Percentiles rank a stretch among this genome's conserved stretches.
Conservation (phyloP, 2,797 vertebrate species). For the Chaenodraco wilsoni region DNA sequence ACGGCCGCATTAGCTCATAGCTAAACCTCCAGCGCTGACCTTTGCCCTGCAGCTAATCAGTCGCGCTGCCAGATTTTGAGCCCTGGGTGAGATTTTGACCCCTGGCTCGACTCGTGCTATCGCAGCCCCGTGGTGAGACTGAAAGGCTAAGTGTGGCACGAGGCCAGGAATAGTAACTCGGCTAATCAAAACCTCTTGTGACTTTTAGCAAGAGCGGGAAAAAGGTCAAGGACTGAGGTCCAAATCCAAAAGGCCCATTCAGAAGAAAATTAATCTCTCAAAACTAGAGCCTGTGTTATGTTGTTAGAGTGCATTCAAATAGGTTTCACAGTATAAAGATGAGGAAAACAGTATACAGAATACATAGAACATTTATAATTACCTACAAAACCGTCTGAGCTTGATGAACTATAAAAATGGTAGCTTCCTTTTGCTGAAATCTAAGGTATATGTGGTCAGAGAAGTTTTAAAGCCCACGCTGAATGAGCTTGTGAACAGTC, state of each 20-base stretch:
- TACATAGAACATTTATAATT: conserved; percentile 43
- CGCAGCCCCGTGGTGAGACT: conserved; percentile 29
- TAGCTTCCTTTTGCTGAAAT: conserved; percentile 74
- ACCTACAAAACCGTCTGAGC: conserved; percentile 26
- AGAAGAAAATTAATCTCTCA: conserved; percentile 34
- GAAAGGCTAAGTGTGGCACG: conserved; percentile 35
- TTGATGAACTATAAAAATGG: conserved; percentile 15
- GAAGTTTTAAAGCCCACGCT: conserved; percentile 54
- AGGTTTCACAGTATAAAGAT: conserved; percentile 81
- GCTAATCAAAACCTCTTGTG: conserved; percentile 50
- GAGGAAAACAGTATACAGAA: conserved; percentile 58
- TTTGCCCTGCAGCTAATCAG: conserved; percentile 62
- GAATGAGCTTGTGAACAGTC: conserved; percentile 62
- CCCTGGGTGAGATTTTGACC: conserved; percentile 56
- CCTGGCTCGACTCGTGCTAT: conserved; percentile 12
- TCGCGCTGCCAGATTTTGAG: conserved; percentile 41
- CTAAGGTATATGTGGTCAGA: conserved; percentile 46
- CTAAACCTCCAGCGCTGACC: conserved; percentile 63
- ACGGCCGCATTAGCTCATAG: conserved; percentile 26
- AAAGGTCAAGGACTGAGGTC: conserved; percentile 39
- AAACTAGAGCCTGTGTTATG: conserved; percentile 38
- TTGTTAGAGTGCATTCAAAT: conserved; percentile 73
- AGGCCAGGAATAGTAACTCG: conserved; percentile 46
- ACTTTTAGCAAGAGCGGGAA: conserved; percentile 45
- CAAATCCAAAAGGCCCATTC: conserved; percentile 19